These are phyloP conservation scores for Yponomeuta evonymella DNA, from an alignment of 2,888 invertebrate genomes.

Conservation along the genomic window DNA sequence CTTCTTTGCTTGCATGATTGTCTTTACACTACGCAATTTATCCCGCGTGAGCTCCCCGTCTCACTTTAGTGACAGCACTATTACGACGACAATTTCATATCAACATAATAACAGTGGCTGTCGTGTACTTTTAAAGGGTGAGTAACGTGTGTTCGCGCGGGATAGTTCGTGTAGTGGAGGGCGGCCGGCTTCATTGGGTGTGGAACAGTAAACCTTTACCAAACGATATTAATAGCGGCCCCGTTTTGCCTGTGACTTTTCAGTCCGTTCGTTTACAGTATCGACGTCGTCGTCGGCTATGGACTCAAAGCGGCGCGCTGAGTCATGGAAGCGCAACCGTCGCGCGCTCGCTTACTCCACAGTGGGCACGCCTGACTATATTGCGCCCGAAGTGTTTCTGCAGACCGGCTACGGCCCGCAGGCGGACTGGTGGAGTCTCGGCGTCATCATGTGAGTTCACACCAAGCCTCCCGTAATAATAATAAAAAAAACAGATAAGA, in stretches of 20 bases:
- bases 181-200: neutral
- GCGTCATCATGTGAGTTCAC: slow-evolving; percentile 94
- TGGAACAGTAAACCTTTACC: neutral
- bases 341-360: slow-evolving; percentile 95
- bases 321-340: slow-evolving; percentile 99
- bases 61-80: no score
- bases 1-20: no score
- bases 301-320: slow-evolving; percentile 98
- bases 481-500: no score
- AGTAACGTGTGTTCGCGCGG: neutral
- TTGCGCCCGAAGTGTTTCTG: slow-evolving; percentile 98
- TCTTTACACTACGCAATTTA: no score
- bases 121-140: neutral
- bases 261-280: slow-evolving; percentile 35
- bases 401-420: slow-evolving; percentile 98
- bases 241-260: neutral
- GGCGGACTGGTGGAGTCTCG: slow-evolving; percentile 99
- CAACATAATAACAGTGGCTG: no score
- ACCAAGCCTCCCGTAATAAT: neutral
- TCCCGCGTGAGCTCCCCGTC: no score
- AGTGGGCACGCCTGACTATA: slow-evolving; percentile 99
- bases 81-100: no score
- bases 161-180: neutral
- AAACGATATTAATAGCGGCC: neutral
- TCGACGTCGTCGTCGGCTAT: slow-evolving; percentile 78